Percentiles rank a stretch among this genome's conserved stretches.
phyloP scores from a whole-genome alignment of 1,140 invertebrate species.

The Heliconius eleuchia region DNA sequence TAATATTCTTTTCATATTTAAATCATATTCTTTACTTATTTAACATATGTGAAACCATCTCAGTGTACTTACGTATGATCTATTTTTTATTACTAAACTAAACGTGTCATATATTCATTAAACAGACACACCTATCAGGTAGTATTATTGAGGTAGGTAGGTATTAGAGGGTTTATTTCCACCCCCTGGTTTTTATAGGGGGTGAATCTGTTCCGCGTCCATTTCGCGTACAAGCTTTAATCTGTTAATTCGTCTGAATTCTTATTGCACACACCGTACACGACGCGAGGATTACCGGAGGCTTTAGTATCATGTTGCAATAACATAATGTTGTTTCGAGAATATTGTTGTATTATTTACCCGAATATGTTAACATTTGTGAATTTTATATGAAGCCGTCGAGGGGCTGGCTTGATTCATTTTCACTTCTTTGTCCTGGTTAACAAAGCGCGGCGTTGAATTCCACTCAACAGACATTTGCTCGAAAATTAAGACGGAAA shows the following conservation, averaged over 20 bases:
- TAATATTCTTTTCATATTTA: too few relatives aligned
- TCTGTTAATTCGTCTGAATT: slow-evolving; percentile 11
- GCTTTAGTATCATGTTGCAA: slow-evolving; percentile 7
- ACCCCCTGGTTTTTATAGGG: not conserved
- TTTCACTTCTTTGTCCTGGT: too few relatives aligned
- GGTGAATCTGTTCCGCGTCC: slow-evolving; percentile 8
- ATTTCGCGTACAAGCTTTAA: slow-evolving; percentile 8
- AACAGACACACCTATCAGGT: not conserved
- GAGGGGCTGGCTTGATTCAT: too few relatives aligned
- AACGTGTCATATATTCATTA: slow-evolving; percentile 5
- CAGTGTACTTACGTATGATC: too few relatives aligned
- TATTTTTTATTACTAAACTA: not conserved
- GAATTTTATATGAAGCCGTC: too few relatives aligned
- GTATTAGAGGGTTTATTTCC: not conserved
- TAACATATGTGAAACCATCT: too few relatives aligned
- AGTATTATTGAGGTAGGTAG: slow-evolving; percentile 8
- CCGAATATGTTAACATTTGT: not conserved
- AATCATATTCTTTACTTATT: too few relatives aligned
- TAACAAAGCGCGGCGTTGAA: too few relatives aligned
- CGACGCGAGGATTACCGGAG: not conserved
- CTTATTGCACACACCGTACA: slow-evolving; percentile 4
- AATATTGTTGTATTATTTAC: slow-evolving; percentile 4
- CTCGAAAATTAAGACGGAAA: too few relatives aligned
- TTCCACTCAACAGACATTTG: too few relatives aligned
- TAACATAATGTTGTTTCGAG: not conserved